These are phyloP conservation scores for Acomys russatus DNA, from an alignment of 2,797 vertebrate genomes.

Conservation along the genomic window DNA sequence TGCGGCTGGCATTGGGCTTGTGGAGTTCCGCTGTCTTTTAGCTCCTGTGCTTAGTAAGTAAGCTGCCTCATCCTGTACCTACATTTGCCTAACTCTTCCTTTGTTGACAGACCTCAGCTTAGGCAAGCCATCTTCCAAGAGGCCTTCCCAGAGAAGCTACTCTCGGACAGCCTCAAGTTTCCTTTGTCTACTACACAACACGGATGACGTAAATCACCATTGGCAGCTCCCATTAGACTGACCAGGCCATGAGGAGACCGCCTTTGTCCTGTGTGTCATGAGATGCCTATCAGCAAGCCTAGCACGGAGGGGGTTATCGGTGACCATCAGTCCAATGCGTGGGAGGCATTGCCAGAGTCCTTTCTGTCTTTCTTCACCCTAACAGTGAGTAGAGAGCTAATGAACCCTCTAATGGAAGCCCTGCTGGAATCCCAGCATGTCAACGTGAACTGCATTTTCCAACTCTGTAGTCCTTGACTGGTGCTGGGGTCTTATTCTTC, in stretches of 20 bases:
- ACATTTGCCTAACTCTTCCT: not conserved
- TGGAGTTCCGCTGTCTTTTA: not conserved
- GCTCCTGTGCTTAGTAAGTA: not conserved
- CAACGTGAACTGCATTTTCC: conserved; percentile 59
- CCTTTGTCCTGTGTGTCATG: not conserved
- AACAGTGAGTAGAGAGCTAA: conserved; percentile 35
- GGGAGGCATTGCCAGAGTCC: not conserved
- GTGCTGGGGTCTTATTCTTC: conserved; percentile 12
- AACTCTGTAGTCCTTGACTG: not conserved
- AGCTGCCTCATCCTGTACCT: not conserved
- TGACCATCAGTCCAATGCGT: not conserved
- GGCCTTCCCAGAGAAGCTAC: not conserved
- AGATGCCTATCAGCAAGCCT: not conserved
- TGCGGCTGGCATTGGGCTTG: not conserved
- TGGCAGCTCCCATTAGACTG: not conserved
- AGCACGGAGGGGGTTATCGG: not conserved
- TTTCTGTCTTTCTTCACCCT: conserved; percentile 17
- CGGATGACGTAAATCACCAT: not conserved
- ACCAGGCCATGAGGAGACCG: not conserved
- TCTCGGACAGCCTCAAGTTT: not conserved
- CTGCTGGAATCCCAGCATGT: conserved; percentile 56
- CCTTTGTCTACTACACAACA: not conserved
- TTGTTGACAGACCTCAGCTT: not conserved
- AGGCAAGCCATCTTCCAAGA: not conserved
- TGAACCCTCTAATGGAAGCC: conserved; percentile 60